Conservation (phyloP, 2,888 invertebrate genomes). For the Doris montereyensis region DNA sequence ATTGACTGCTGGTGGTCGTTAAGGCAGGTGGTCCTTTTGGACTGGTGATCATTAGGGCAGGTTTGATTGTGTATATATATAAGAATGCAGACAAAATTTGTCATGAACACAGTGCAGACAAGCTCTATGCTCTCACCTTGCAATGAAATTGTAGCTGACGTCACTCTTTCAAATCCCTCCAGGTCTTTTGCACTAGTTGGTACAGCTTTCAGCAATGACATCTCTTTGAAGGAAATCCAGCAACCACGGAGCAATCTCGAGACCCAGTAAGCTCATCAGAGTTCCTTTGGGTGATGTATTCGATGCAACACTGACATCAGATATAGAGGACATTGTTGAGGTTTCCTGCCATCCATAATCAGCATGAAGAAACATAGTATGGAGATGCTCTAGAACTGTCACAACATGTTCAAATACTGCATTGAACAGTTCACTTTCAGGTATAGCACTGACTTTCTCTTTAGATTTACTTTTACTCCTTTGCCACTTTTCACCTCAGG, state of each 20-base stretch:
- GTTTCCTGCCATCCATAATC: constrained; percentile 13
- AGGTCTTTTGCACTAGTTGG: constrained; percentile 84
- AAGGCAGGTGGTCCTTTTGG: too few species aligned
- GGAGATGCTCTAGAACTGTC: constrained; percentile 20
- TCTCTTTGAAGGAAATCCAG: constrained; percentile 29
- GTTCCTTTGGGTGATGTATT: constrained; percentile 67
- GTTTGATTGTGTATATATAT: too few species aligned
- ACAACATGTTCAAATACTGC: constrained; percentile 24
- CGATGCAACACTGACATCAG: constrained; percentile 21
- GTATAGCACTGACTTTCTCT: neutral
- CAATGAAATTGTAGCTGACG: constrained; percentile 79
- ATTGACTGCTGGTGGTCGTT: too few species aligned
- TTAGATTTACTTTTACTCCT: neutral
- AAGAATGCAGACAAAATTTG: too few species aligned
- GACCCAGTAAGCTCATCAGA: constrained; percentile 75
- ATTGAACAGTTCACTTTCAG: neutral
- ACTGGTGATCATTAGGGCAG: too few species aligned
- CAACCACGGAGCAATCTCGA: constrained; percentile 55
- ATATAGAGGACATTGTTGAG: too few species aligned
- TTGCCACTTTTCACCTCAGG: too few species aligned
- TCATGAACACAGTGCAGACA: too few species aligned
- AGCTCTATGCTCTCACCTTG: too few species aligned
- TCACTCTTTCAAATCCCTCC: constrained; percentile 79
- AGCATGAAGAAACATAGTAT: constrained; percentile 13
- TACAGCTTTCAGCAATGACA: constrained; percentile 79